phyloP scores from a whole-genome alignment of 2,888 invertebrate genomes.

The Nebria salina region DNA sequence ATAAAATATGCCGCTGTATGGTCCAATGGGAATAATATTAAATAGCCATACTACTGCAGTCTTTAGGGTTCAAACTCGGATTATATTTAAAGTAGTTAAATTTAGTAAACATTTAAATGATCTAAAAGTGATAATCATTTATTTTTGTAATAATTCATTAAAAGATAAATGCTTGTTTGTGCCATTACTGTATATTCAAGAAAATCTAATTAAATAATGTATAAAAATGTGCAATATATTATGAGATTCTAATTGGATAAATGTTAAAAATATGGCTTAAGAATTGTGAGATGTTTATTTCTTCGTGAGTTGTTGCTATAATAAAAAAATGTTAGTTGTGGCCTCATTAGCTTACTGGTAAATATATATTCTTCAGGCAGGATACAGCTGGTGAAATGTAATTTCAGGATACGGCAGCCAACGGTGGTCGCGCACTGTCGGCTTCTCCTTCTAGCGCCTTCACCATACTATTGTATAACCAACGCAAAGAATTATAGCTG shows the following conservation, averaged over 20 bases:
- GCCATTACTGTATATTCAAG: too few species aligned
- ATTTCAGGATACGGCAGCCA: neutral
- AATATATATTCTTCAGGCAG: neutral
- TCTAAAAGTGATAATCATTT: too few species aligned
- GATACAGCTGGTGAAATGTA: slow-evolving; percentile 1
- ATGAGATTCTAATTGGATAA: neutral
- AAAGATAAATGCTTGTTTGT: too few species aligned
- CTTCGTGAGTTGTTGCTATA: neutral
- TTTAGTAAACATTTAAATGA: too few species aligned
- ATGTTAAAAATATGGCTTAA: neutral
- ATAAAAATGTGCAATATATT: neutral
- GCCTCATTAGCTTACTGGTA: neutral
- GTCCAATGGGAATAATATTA: too few species aligned
- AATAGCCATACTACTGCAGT: too few species aligned
- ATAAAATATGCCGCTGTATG: too few species aligned
- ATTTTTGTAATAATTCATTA: too few species aligned
- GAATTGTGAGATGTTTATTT: neutral
- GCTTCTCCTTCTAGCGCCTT: neutral
- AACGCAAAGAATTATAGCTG: neutral
- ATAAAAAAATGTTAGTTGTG: neutral
- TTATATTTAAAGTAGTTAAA: too few species aligned
- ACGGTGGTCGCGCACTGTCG: neutral
- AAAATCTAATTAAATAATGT: neutral
- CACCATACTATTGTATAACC: neutral
- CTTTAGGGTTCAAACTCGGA: too few species aligned